These are phyloP conservation scores for Dermatemys mawii DNA, from an alignment of 2,113 vertebrate species.

Conservation along the genomic window DNA sequence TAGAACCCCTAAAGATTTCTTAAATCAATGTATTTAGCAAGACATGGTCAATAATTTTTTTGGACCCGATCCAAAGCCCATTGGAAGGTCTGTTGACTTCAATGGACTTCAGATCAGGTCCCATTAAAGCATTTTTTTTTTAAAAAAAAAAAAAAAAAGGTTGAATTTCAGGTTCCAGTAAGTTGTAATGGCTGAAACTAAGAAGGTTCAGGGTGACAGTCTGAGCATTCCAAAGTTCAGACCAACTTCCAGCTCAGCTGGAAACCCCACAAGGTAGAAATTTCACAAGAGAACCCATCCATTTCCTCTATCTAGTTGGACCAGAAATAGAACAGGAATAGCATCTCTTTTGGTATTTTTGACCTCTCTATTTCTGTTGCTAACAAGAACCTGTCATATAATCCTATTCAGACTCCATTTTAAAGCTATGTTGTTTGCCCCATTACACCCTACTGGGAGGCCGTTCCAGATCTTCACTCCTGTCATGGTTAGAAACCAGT, in stretches of 20 bases:
- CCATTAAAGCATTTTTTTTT: not conserved
- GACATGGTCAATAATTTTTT: not conserved
- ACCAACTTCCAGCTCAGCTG: not conserved
- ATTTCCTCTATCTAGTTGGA: not conserved
- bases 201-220: not conserved
- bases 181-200: not conserved
- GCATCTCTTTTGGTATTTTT: not conserved
- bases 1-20: not conserved
- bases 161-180: not conserved
- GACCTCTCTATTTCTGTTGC: not conserved
- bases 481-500: not conserved
- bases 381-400: not conserved
- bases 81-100: not conserved
- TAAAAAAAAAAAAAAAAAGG: not conserved
- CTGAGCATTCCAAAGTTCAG: not conserved
- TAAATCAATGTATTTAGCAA: not conserved
- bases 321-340: not conserved
- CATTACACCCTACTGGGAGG: not conserved
- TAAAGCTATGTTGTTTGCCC: not conserved
- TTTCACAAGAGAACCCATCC: too few relatives aligned
- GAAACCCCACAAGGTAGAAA: not conserved
- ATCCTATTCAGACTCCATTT: not conserved
- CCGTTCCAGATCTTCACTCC: not conserved
- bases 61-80: not conserved
- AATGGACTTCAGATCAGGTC: not conserved